These are phyloP conservation scores for Trichogramma pretiosum DNA, from an alignment of 1,140 invertebrate genomes.

Conservation along the genomic window DNA sequence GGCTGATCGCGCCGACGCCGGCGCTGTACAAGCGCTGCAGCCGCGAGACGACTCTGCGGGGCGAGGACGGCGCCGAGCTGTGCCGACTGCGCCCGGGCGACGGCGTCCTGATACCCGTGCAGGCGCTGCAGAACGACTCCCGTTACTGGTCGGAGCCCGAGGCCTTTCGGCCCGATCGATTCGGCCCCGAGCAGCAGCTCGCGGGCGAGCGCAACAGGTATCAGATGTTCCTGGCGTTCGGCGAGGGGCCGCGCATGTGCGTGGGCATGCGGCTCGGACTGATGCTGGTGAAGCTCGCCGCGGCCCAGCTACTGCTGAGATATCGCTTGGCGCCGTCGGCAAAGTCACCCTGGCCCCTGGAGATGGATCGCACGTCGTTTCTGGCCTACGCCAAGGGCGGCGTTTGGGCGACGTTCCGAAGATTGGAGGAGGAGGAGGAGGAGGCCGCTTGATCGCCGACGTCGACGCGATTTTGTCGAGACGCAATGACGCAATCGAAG, in stretches of 20 bases:
- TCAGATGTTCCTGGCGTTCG: constrained; percentile 50
- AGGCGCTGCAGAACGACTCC: constrained; percentile 41
- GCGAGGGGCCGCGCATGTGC: constrained; percentile 48
- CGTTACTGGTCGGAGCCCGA: constrained; percentile 52
- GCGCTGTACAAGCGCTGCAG: constrained; percentile 29
- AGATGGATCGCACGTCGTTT: constrained; percentile 10
- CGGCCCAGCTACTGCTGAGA: not conserved
- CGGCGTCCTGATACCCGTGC: constrained; percentile 31
- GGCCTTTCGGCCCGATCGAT: constrained; percentile 59
- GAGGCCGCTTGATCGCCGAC: no score
- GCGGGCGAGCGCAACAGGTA: constrained; percentile 29
- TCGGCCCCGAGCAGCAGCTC: constrained; percentile 39
- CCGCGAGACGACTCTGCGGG: constrained; percentile 25
- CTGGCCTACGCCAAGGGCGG: not conserved
- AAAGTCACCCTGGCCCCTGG: constrained; percentile 9
- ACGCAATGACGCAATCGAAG: no score
- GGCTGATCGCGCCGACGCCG: constrained; percentile 31
- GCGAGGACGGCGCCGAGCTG: constrained; percentile 17
- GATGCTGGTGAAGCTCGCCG: constrained; percentile 39
- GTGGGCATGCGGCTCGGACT: constrained; percentile 45
- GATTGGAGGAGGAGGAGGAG: no score
- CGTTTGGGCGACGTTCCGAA: no score
- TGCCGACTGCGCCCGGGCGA: constrained; percentile 24
- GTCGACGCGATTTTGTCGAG: no score
- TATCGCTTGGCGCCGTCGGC: not conserved